A percentile compares a stretch with the other conserved stretches of the same genome.
Conservation (phyloP, 2,113 vertebrate species). For the Oreotrochilus melanogaster region DNA sequence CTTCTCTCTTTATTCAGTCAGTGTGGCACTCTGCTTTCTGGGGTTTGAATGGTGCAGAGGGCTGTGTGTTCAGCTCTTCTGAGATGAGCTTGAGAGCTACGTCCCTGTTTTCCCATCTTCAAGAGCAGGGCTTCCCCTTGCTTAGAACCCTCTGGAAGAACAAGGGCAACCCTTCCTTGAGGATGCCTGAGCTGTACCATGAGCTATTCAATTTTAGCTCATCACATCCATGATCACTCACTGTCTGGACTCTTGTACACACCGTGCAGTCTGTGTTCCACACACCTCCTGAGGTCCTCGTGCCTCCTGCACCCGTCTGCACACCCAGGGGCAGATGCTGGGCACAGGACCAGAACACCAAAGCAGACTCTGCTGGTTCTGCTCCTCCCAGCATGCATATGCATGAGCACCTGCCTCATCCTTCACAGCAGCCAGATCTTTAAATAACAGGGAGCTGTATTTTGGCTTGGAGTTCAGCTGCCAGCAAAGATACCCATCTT, state of each 20-base stretch:
- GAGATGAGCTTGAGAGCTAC: background rate
- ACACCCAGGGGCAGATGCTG: background rate
- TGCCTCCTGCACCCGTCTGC: rapidly evolving
- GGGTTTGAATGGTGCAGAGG: background rate
- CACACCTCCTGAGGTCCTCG: rapidly evolving
- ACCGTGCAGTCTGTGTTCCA: background rate
- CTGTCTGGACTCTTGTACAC: background rate
- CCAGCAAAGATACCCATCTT: background rate
- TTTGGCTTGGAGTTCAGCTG: background rate
- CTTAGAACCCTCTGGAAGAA: background rate
- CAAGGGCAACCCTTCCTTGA: background rate
- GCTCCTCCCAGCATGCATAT: background rate
- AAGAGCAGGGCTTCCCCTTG: background rate
- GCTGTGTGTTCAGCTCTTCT: background rate
- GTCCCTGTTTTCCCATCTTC: background rate
- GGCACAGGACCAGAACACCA: background rate
- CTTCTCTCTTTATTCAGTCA: background rate
- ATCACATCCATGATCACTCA: rapidly evolving
- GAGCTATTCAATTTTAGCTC: background rate
- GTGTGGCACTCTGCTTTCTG: background rate
- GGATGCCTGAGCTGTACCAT: rapidly evolving
- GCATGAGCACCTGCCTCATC: background rate
- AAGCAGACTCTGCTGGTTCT: background rate
- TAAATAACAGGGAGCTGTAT: background rate
- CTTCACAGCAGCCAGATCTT: background rate